A percentile compares a stretch with the other conserved stretches of the same genome.
Conservation (phyloP, 2,113 vertebrate genomes). For the Cyprinodon tularosa region DNA sequence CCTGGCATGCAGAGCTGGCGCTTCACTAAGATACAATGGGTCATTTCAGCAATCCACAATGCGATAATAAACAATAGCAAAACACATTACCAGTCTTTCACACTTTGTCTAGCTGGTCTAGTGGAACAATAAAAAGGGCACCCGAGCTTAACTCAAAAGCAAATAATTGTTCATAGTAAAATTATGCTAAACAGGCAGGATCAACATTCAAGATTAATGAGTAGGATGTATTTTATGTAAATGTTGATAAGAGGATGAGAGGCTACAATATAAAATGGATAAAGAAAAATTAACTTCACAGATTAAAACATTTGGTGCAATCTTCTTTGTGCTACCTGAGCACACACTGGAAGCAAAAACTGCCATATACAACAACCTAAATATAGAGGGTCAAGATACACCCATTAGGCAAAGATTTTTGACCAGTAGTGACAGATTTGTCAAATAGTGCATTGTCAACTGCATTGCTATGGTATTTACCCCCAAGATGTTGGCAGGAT, state of each 20-base stretch:
- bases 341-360: neutral
- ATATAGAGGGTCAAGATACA: neutral
- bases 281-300: neutral
- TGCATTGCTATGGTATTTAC: neutral
- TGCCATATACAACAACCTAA: neutral
- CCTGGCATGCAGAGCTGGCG: conserved; percentile 24
- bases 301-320: neutral
- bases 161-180: neutral
- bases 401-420: neutral
- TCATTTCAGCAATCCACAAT: conserved; percentile 57
- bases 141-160: conserved; percentile 18
- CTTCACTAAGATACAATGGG: conserved; percentile 48
- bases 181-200: neutral
- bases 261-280: neutral
- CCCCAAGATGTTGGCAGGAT: neutral
- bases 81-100: conserved; percentile 32
- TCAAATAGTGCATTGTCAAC: too few relatives aligned
- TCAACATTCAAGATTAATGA: conserved; percentile 13
- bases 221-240: neutral
- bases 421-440: neutral
- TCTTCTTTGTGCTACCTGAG: conserved; percentile 2
- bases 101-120: conserved; percentile 23
- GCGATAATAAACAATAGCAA: conserved; percentile 52
- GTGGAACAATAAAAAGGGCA: conserved; percentile 18
- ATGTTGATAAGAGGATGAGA: conserved; percentile 1